Evolutionary conservation across 2,797 vertebrate species (phyloP).

Genomic region (Oreonectes daqikongensis): DNA sequence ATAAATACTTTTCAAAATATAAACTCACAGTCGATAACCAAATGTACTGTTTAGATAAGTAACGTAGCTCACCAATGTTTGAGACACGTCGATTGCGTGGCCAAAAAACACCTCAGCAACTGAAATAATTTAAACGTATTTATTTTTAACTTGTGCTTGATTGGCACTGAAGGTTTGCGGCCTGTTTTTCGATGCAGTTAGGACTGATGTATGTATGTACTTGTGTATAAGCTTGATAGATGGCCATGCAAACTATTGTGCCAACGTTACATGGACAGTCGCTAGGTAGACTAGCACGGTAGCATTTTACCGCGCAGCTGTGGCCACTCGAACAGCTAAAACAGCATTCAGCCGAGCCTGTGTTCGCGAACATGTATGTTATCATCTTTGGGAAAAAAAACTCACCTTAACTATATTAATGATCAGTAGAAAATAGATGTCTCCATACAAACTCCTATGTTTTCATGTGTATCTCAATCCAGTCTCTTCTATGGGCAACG

Average conservation of each 20-base stretch:
- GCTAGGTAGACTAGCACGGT: conserved; percentile 44
- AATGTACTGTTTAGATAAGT: not conserved
- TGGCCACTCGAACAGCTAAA: not conserved
- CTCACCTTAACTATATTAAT: not conserved
- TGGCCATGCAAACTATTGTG: conserved; percentile 36
- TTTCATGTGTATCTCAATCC: conserved; percentile 13
- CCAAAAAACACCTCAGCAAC: too few relatives aligned
- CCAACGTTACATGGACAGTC: conserved; percentile 5
- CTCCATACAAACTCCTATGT: not conserved
- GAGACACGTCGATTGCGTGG: not conserved
- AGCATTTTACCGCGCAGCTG: conserved; percentile 31
- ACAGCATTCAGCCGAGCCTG: not conserved
- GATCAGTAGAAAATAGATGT: not conserved
- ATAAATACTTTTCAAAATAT: too few relatives aligned
- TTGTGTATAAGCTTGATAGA: conserved; percentile 34
- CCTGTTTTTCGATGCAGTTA: not conserved
- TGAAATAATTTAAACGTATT: too few relatives aligned
- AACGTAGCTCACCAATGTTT: not conserved
- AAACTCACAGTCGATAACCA: not conserved
- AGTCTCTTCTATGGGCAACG: conserved; percentile 30
- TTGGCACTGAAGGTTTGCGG: too few relatives aligned
- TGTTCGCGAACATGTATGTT: not conserved
- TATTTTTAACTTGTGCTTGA: too few relatives aligned
- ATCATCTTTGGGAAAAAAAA: not conserved
- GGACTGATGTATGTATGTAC: not conserved